These are phyloP conservation scores for Rana temporaria DNA, from an alignment of 2,113 vertebrate species.

Conservation along the genomic window DNA sequence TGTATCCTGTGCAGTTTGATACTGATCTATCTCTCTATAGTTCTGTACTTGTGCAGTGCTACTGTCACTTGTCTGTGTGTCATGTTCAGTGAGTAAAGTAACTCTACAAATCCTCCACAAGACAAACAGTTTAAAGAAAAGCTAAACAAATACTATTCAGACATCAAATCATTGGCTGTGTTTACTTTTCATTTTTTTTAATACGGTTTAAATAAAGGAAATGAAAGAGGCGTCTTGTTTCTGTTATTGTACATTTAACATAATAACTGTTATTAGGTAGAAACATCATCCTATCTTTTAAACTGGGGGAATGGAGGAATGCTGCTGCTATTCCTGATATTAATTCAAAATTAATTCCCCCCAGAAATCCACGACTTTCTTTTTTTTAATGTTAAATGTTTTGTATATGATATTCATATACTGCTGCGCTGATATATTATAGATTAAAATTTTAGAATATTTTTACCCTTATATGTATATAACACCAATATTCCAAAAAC, in stretches of 20 bases:
- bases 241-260: neutral
- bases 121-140: constrained; percentile 60
- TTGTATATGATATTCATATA: too few relatives aligned
- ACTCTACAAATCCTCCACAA: constrained; percentile 67
- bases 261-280: neutral
- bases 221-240: neutral
- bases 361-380: neutral
- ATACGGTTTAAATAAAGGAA: constrained; percentile 65
- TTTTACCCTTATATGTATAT: too few relatives aligned
- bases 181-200: constrained; percentile 66
- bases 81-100: constrained; percentile 65
- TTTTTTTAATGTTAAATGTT: too few relatives aligned
- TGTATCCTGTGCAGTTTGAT: constrained; percentile 80
- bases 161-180: constrained; percentile 66
- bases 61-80: constrained; percentile 78
- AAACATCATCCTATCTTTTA: too few relatives aligned
- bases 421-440: too few relatives aligned
- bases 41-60: constrained; percentile 82
- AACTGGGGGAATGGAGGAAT: neutral
- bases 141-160: constrained; percentile 61
- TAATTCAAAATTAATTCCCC: too few relatives aligned
- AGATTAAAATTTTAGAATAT: too few relatives aligned
- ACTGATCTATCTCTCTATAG: constrained; percentile 71
- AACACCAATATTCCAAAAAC: too few relatives aligned
- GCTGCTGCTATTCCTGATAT: neutral